Percentiles rank a stretch among this genome's conserved stretches.
Evolutionary conservation across 2,113 vertebrate genomes (phyloP).

Genomic region (Indicator maculatus): DNA sequence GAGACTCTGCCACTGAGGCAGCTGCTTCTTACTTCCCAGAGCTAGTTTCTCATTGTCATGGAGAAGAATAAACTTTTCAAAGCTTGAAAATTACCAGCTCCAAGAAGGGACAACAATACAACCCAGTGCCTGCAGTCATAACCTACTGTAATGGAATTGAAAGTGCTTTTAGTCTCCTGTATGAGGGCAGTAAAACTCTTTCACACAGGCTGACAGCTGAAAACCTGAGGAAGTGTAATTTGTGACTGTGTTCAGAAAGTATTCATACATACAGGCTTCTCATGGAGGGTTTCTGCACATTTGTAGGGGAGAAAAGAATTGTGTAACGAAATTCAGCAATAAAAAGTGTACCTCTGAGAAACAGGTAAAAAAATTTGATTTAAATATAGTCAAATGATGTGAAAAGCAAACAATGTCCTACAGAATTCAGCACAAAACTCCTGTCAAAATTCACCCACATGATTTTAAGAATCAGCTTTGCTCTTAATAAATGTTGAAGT

Average conservation of each 20-base stretch:
- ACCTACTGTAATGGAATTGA: not conserved
- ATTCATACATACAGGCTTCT: not conserved
- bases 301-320: not conserved
- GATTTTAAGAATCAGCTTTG: not conserved
- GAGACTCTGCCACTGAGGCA: slow-evolving; percentile 1
- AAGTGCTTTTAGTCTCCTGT: not conserved
- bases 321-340: not conserved
- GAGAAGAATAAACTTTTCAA: slow-evolving; percentile 53
- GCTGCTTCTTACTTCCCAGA: slow-evolving; percentile 63
- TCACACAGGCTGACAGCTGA: not conserved
- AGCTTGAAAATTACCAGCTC: slow-evolving; percentile 29
- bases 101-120: not conserved
- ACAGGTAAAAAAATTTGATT: not conserved
- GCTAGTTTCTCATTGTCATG: slow-evolving; percentile 65
- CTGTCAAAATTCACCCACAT: not conserved
- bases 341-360: not conserved
- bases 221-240: not conserved
- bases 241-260: not conserved
- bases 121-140: not conserved
- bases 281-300: not conserved
- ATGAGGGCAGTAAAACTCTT: not conserved
- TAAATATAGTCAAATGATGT: not conserved
- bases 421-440: not conserved
- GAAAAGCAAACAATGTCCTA: not conserved
- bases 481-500: not conserved